phyloP scores from a whole-genome alignment of 2,888 invertebrate genomes.

The Ornithoptera priamus region DNA sequence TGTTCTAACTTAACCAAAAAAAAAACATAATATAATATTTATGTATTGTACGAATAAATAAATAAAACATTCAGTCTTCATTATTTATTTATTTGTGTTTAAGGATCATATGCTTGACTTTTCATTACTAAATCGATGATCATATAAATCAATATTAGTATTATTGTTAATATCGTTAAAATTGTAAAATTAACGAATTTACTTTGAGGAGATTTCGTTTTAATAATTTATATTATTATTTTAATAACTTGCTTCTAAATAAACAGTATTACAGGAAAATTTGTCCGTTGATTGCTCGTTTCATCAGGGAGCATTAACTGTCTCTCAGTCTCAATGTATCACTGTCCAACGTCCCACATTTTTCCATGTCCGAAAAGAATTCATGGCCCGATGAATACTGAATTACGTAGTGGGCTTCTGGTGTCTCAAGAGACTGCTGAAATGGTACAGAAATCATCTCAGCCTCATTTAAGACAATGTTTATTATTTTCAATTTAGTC shows the following conservation, averaged over 20 bases:
- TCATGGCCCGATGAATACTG: slow-evolving; percentile 22
- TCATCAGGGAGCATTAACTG: slow-evolving; percentile 21
- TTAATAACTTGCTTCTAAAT: neutral
- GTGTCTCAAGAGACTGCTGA: slow-evolving; percentile 13
- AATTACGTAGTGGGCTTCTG: slow-evolving; percentile 17
- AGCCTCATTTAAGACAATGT: neutral
- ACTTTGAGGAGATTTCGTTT: no score
- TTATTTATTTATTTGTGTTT: no score
- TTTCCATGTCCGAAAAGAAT: slow-evolving; percentile 27
- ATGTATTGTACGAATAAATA: no score
- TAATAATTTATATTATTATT: neutral
- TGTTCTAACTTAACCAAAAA: no score
- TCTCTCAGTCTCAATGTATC: slow-evolving; percentile 25
- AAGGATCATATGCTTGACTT: no score
- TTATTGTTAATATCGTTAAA: no score
- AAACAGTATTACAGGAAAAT: neutral
- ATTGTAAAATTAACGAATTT: no score
- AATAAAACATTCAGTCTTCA: no score
- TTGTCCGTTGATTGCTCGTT: slow-evolving; percentile 3
- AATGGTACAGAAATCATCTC: slow-evolving; percentile 4
- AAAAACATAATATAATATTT: no score
- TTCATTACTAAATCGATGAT: no score
- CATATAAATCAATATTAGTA: no score
- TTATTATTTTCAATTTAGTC: no score
- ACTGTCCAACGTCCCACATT: slow-evolving; percentile 23